Base-by-base conservation (phyloP, 2,888 invertebrate species). In the Synergus itoensis region DNA sequence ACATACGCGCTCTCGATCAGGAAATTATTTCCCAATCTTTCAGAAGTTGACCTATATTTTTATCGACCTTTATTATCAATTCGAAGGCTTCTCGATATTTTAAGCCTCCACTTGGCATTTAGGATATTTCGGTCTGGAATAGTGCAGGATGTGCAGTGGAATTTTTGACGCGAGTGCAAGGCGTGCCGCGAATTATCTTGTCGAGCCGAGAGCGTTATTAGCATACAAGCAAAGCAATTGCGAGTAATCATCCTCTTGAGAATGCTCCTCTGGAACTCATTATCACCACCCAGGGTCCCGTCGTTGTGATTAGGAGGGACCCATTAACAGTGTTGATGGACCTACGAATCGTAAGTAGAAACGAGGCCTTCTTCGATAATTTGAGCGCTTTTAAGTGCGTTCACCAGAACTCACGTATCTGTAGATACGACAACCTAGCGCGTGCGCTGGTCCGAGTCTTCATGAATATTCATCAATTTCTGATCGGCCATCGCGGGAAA, bases 401-500 rank as follows among this genome's bases (percentile, higher is more conserved):
- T 65, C 65, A n/a, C 41, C 9, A 65, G n/a, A 40, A 62, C 62
- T 18, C n/a, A 16, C 18, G 41, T 41, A 65, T 40, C 40, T 40
- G 0, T n/a, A 41, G 12, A 43, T 9, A 65, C 65, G 65, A 65
- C 9, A 69, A 45, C 14, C 45, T 4, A 57, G 57, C 69, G 69
- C 48, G 48, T 69, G 48, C 28, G 69, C 48, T 73, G 16, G 53
- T 57, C 53, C 53, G n/a, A 53, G 73, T 53, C 82, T 78, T 57
- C 80, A 91, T 91, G 90, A 88, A 91, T 91, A 91, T 91, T 91
- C 90, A 91, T 91, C 89, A 90, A 86, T 86, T 88, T 89, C 28
- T 89, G 90, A 90, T 91, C 90, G 88, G 87, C 88, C 89, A 90
- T 91, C 89, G 88, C 89, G 88, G 88, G 90, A 89, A 89, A 90